Percentiles rank a stretch among this genome's conserved stretches.
phyloP scores from a whole-genome alignment of 2,113 vertebrate species.

The Thunnus thynnus region DNA sequence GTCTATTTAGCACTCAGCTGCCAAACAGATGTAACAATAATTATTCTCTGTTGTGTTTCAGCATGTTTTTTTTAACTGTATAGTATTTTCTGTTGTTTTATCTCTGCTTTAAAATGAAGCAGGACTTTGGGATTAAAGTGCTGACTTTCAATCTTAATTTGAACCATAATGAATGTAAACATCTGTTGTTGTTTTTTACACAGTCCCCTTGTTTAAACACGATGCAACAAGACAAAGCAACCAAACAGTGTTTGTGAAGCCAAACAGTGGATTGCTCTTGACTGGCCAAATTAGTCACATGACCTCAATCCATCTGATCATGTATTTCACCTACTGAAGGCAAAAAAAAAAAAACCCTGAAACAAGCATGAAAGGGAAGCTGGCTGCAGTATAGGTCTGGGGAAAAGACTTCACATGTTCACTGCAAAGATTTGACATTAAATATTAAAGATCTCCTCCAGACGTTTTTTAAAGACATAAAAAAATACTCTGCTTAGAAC shows the following conservation, averaged over 20 bases:
- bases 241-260: not conserved
- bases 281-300: constrained; percentile 9
- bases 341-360: not conserved
- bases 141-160: constrained; percentile 14
- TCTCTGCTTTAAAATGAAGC: constrained; percentile 11
- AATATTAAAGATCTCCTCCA: too few species aligned
- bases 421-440: too few species aligned
- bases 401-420: too few species aligned
- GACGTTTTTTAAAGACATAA: too few species aligned
- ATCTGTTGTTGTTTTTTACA: constrained; percentile 8
- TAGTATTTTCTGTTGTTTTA: not conserved
- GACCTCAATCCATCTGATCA: not conserved
- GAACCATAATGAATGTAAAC: constrained; percentile 13
- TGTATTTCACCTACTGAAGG: constrained; percentile 1
- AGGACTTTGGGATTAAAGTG: constrained; percentile 22
- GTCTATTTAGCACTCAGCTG: constrained; percentile 17
- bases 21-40: not conserved
- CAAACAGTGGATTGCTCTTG: not conserved
- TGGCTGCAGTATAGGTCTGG: too few species aligned
- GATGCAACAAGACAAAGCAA: not conserved
- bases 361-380: not conserved
- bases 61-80: not conserved
- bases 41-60: constrained; percentile 4
- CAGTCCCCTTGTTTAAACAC: not conserved
- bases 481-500: too few species aligned